Base-by-base conservation (phyloP, 35 echinoderm and acorn worm genomes). In the Ophioderma brevispina region DNA sequence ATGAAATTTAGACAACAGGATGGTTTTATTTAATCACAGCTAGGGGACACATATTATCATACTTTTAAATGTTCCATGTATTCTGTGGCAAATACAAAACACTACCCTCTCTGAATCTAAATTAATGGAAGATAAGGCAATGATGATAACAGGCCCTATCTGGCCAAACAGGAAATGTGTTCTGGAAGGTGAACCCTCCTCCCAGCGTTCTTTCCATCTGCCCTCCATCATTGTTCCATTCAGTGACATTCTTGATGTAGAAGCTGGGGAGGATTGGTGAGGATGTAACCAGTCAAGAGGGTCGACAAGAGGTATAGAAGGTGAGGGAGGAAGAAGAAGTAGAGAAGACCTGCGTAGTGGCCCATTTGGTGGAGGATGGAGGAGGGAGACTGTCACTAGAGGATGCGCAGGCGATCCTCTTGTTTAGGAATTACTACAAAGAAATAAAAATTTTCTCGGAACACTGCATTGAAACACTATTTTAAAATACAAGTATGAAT, bases 301-400 rank as follows among this genome's bases (percentile, higher is more conserved):
- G 84, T 77, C n/a, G n/a, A n/a, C n/a, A n/a, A n/a, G 28, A 99
- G 55, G 81, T 93, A 99, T 1, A 93, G 36, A 14, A 87, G 76
- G 75, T 99, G 95, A 41, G 95, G 80, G 40, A 89, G 75, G 59
- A 99, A 86, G 13, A 94, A 99, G 0, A 80, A 21, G 85, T 99
- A 99, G 91, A 99, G 87, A 99, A 95, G 77, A 83, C 97, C 87
- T 18, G 93, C 97, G 37, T 99, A 99, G 70, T 93, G 39, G 80
- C 89, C 97, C 97, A 99, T 76, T 99, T 99, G 85, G 95, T 8
- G n/a, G n/a, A n/a, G n/a, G n/a, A n/a, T n/a, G n/a, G 93, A 35
- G 78, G 55, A 23, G 95, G 87, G 35, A 99, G 89, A 37, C 94
- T 95, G 76, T 95, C 34, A 92, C 90, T 35, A 99, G 84, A 42